Evolutionary conservation across 2,888 invertebrate species (phyloP).

Genomic region (Poecilobothrus nobilitatus): DNA sequence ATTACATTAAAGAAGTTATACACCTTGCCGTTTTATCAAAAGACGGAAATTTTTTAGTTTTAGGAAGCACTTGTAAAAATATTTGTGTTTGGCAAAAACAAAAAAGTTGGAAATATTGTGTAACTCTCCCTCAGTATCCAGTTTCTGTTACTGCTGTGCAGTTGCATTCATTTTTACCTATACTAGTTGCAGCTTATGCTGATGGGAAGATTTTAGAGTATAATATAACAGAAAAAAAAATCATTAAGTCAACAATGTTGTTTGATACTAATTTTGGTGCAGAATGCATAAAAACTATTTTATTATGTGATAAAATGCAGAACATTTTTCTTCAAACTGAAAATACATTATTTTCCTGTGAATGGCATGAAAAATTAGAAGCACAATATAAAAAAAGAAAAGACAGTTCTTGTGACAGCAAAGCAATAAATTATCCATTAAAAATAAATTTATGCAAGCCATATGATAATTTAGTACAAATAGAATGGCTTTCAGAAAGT

Average conservation of each 20-base stretch:
- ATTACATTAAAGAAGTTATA: conserved; percentile 49
- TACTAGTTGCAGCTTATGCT: conserved; percentile 63
- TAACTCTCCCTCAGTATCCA: conserved; percentile 60
- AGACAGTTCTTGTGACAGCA: neutral
- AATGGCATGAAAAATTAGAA: neutral
- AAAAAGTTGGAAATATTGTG: conserved; percentile 43
- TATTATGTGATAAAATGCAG: conserved; percentile 54
- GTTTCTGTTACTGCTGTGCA: conserved; percentile 64
- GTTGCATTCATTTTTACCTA: conserved; percentile 52
- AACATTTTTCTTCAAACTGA: conserved; percentile 68
- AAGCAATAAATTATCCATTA: too few relatives aligned
- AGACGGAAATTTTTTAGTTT: conserved; percentile 56
- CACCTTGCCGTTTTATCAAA: conserved; percentile 47
- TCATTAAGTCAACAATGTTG: conserved; percentile 52
- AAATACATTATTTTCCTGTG: conserved; percentile 40
- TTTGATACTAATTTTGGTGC: conserved; percentile 34
- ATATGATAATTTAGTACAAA: neutral
- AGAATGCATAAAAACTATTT: conserved; percentile 49
- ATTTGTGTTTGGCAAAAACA: conserved; percentile 56
- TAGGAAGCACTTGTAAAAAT: conserved; percentile 56
- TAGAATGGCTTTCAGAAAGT: conserved; percentile 54
- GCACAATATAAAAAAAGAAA: neutral
- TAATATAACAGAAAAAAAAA: conserved; percentile 53
- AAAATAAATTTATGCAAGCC: neutral
- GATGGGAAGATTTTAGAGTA: conserved; percentile 78